phyloP scores from a whole-genome alignment of 2,888 invertebrate species.

The Sarcophaga rosellei region DNA sequence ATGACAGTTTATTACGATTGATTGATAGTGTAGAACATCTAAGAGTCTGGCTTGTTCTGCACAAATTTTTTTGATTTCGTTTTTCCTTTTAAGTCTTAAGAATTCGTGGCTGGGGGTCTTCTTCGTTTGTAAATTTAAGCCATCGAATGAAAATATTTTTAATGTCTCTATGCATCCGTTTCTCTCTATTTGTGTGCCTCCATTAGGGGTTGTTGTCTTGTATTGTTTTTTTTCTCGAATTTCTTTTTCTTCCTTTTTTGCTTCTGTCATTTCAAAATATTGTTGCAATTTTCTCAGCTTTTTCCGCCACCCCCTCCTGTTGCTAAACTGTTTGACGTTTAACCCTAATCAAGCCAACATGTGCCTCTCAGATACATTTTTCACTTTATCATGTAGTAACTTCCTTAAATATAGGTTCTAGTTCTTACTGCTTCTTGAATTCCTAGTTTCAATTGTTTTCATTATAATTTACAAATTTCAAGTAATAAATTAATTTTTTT shows the following conservation, averaged over 20 bases:
- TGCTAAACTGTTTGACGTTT: constrained; percentile 51
- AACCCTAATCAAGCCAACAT: too few species aligned
- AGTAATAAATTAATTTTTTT: too few species aligned
- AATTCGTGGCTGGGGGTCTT: background rate
- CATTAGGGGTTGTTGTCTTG: constrained; percentile 66
- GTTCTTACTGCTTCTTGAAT: too few species aligned
- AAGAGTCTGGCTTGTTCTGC: too few species aligned
- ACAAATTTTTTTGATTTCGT: too few species aligned
- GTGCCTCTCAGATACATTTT: too few species aligned
- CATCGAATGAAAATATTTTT: constrained; percentile 31
- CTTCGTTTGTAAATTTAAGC: constrained; percentile 25
- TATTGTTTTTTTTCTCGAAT: constrained; percentile 32
- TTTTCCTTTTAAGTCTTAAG: too few species aligned
- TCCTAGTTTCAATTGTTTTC: too few species aligned
- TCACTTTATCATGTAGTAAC: too few species aligned
- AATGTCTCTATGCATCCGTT: constrained; percentile 17
- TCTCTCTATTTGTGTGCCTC: constrained; percentile 9
- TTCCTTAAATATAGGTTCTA: too few species aligned
- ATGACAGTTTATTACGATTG: constrained; percentile 33
- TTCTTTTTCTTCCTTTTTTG: background rate
- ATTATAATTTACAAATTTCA: too few species aligned
- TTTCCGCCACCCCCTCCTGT: background rate
- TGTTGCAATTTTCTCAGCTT: constrained; percentile 35
- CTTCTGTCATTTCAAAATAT: constrained; percentile 49
- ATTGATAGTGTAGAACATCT: background rate